phyloP scores from a whole-genome alignment of 2,888 invertebrate genomes.

The Pseudococcus longispinus region DNA sequence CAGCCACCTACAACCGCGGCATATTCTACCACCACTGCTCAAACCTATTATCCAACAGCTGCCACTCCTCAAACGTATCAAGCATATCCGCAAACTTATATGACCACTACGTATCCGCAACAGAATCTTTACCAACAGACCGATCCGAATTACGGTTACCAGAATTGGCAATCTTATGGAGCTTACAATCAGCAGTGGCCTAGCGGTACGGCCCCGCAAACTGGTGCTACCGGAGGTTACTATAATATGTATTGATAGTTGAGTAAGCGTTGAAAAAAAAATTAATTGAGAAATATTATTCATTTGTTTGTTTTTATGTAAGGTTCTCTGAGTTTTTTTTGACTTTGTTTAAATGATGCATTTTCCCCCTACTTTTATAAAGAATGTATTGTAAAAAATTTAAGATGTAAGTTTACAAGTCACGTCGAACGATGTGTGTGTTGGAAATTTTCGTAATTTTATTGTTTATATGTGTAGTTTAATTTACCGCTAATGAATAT shows the following conservation, averaged over 20 bases:
- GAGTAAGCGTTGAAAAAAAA: background rate
- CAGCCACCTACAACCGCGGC: background rate
- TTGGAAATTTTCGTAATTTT: slow-evolving; percentile 46
- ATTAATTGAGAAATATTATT: background rate
- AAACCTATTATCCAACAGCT: background rate
- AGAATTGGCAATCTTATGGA: slow-evolving; percentile 50
- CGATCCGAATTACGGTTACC: slow-evolving; percentile 54
- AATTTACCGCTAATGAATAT: background rate
- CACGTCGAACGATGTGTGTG: background rate
- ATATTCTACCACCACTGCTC: slow-evolving; percentile 21
- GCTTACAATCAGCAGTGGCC: slow-evolving; percentile 49
- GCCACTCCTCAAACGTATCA: slow-evolving; percentile 33
- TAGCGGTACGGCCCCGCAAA: background rate
- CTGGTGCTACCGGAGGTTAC: slow-evolving; percentile 39
- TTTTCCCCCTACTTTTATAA: background rate
- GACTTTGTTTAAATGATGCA: background rate
- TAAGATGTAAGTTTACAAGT: background rate
- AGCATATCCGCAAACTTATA: slow-evolving; percentile 47
- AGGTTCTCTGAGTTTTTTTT: background rate
- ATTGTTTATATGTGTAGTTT: background rate
- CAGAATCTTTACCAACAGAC: background rate
- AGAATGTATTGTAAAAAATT: background rate
- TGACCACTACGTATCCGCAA: slow-evolving; percentile 38
- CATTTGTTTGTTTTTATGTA: background rate
- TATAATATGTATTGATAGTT: slow-evolving; percentile 19